Conservation (phyloP, 2,888 invertebrate genomes). For the Lysandra coridon region DNA sequence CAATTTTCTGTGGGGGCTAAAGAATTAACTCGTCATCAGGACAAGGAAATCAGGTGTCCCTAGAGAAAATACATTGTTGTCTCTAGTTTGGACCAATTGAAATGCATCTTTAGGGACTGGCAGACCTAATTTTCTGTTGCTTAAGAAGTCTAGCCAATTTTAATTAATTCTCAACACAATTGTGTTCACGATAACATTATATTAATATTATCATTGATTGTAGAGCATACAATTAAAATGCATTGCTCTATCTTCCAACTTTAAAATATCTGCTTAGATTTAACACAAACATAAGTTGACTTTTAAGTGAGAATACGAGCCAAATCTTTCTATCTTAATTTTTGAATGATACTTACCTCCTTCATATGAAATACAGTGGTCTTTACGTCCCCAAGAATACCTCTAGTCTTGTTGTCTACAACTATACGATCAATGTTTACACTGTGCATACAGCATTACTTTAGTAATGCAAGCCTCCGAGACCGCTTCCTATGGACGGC, state of each 20-base stretch:
- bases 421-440: background rate
- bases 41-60: background rate
- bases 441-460: background rate
- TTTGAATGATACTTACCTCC: too few relatives aligned
- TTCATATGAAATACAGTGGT: background rate
- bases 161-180: background rate
- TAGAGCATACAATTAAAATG: background rate
- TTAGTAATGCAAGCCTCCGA: conserved; percentile 7
- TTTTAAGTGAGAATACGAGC: background rate
- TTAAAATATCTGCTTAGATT: too few relatives aligned
- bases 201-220: background rate
- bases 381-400: background rate
- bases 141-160: background rate
- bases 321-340: background rate
- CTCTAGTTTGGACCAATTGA: background rate
- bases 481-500: conserved; percentile 2
- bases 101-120: background rate
- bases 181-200: too few relatives aligned
- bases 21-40: too few relatives aligned
- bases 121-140: background rate
- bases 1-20: too few relatives aligned
- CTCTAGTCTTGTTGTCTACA: background rate
- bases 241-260: background rate
- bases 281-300: too few relatives aligned
- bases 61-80: background rate